These are phyloP conservation scores for Yponomeuta evonymella DNA, from an alignment of 2,888 invertebrate species.

Conservation along the genomic window DNA sequence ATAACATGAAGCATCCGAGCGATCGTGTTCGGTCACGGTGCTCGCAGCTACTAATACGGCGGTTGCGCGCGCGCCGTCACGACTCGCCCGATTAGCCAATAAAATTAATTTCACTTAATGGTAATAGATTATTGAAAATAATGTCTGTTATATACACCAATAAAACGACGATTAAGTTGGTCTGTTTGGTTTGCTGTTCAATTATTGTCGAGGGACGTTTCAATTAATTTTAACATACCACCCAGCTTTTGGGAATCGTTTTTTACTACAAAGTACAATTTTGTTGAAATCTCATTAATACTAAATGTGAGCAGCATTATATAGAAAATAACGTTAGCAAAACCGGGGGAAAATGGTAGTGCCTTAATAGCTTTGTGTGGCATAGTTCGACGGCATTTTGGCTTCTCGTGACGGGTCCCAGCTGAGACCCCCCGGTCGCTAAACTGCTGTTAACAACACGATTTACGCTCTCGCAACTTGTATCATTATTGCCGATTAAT, in stretches of 20 bases:
- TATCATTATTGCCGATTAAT: not conserved
- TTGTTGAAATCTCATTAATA: not conserved
- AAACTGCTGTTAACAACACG: not conserved
- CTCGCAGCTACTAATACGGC: constrained; percentile 46
- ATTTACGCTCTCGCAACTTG: not conserved
- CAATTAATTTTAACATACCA: not conserved
- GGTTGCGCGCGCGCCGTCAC: constrained; percentile 64
- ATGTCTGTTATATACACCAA: constrained; percentile 38
- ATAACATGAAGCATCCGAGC: constrained; percentile 12
- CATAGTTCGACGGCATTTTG: constrained; percentile 58
- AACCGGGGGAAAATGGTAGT: not conserved
- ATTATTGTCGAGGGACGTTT: not conserved
- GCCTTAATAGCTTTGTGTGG: constrained; percentile 20
- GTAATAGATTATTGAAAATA: constrained; percentile 69
- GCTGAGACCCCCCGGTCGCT: not conserved
- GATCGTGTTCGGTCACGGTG: constrained; percentile 14
- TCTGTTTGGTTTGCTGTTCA: constrained; percentile 4
- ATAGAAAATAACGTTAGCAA: not conserved
- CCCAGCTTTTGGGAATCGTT: not conserved
- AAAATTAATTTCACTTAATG: constrained; percentile 74
- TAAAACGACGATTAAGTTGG: not conserved
- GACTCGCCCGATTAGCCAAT: constrained; percentile 65
- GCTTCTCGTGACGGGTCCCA: constrained; percentile 60
- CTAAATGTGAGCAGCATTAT: not conserved
- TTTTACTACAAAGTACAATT: not conserved